A percentile compares a stretch with the other conserved stretches of the same genome.
These are phyloP conservation scores for Pipistrellus nathusii DNA, from an alignment of 2,797 vertebrate genomes.

Conservation along the genomic window DNA sequence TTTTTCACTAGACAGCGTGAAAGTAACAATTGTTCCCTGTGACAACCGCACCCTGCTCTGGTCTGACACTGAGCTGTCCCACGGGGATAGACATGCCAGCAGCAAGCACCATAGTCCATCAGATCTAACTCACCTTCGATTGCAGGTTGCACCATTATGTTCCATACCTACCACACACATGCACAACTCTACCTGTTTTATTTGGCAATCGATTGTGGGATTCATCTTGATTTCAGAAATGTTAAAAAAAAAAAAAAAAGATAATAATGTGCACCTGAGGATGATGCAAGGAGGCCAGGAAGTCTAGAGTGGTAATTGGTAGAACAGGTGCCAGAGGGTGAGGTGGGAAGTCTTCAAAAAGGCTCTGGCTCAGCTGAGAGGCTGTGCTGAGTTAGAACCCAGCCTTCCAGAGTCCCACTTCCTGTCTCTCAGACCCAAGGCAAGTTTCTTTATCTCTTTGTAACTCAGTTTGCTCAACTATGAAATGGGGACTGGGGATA, in stretches of 20 bases:
- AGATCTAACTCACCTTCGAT: background rate
- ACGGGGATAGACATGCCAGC: background rate
- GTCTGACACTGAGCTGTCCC: background rate
- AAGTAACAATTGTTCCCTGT: background rate
- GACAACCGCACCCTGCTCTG: background rate
- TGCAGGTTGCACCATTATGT: background rate
- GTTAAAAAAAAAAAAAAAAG: background rate
- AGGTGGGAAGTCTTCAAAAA: background rate
- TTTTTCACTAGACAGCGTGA: background rate
- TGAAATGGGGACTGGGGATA: background rate
- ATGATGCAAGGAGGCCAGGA: background rate
- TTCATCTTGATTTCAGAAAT: constrained; percentile 10
- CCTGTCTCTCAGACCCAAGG: background rate
- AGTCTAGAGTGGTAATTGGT: background rate
- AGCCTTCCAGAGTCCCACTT: background rate
- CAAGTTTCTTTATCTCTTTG: background rate
- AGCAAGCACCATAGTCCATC: background rate
- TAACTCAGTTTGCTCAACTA: constrained; percentile 33
- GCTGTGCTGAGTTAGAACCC: background rate
- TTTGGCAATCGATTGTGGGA: background rate
- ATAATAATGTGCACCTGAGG: background rate
- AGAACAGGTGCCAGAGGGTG: background rate
- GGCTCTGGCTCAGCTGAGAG: background rate
- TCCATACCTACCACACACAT: background rate
- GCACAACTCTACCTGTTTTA: background rate